A percentile compares a stretch with the other conserved stretches of the same genome.
Conservation (phyloP, 2,797 vertebrate species). For the Lithobates sylvaticus region DNA sequence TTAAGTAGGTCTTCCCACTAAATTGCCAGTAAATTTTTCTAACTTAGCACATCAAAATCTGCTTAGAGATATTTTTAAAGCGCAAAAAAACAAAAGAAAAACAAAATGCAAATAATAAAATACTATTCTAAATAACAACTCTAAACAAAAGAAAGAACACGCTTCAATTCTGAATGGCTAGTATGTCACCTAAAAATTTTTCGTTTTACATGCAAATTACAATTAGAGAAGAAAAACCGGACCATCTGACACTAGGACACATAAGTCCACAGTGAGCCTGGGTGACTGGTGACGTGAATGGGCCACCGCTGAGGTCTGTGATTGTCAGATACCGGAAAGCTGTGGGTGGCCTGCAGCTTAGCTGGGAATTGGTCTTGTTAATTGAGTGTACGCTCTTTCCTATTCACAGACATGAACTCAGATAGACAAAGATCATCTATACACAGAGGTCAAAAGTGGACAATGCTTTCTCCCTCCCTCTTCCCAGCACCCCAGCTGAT, state of each 20-base stretch:
- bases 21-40: too few species aligned
- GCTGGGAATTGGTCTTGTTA: slow-evolving; percentile 52
- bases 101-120: not conserved
- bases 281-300: slow-evolving; percentile 15
- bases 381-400: slow-evolving; percentile 51
- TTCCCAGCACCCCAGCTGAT: slow-evolving; percentile 44
- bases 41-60: too few species aligned
- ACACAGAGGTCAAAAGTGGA: slow-evolving; percentile 55
- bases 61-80: too few species aligned
- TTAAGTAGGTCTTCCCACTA: too few species aligned
- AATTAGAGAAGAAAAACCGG: not conserved
- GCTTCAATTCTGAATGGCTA: too few species aligned
- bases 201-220: not conserved
- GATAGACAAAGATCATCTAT: slow-evolving; percentile 53
- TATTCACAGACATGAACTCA: slow-evolving; percentile 51
- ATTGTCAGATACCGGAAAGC: slow-evolving; percentile 41
- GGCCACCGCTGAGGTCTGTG: slow-evolving; percentile 44
- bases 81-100: too few species aligned
- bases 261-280: slow-evolving; percentile 16
- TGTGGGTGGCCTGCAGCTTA: slow-evolving; percentile 47
- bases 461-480: slow-evolving; percentile 39
- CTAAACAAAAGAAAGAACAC: not conserved
- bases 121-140: not conserved
- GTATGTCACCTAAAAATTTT: not conserved
- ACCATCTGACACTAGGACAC: slow-evolving; percentile 16